Evolutionary conservation across 2,888 invertebrate species (phyloP), one percentile per base, ranked within the genome.

Genomic region (Suillia variegata): DNA sequence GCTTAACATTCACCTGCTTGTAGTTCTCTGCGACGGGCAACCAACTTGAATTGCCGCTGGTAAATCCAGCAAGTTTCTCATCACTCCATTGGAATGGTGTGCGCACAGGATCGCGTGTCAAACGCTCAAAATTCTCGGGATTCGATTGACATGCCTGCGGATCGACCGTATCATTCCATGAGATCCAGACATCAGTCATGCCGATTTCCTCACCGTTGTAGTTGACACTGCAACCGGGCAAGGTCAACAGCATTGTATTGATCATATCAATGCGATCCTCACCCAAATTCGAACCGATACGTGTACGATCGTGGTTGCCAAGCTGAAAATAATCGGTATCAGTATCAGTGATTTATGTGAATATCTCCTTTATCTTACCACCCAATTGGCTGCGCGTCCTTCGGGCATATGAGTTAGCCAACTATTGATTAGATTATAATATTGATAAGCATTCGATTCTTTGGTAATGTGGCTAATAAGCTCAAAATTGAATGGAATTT

Each of bases 161-260:
- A 71, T 86, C 87, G 2, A 83, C 69, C 0, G 84, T 82, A 49
- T 89, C 85, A 38, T 82, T 73, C 81, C 81, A 83, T 13, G 80
- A 73, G 34, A 84, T 77, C 58, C 65, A 78, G 12, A 80, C 79
- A 70, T 87, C 83, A 4, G 77, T 75, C 88, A 90, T 88, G 1
- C 87, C 90, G 51, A 91, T 84, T 75, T 91, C 91, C 70, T 91
- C 90, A 1, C 91, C 91, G 74, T 78, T 67, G 76, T 96, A 96
- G 0, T 91, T 91, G 1, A 94, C 87, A 50, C 89, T 88, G 10
- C 92, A 86, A 22, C 96, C 96, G 2, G 94, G 94, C 55, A 96
- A 83, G 6, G 94, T 84, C 70, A 92, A 83, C 2, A 89, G 82
- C 51, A 97, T 77, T 89, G 94, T 92, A 71, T 93, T 92, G 65